Evolutionary conservation across 2,888 invertebrate genomes (phyloP).

Genomic region (Lithophane leautieri): DNA sequence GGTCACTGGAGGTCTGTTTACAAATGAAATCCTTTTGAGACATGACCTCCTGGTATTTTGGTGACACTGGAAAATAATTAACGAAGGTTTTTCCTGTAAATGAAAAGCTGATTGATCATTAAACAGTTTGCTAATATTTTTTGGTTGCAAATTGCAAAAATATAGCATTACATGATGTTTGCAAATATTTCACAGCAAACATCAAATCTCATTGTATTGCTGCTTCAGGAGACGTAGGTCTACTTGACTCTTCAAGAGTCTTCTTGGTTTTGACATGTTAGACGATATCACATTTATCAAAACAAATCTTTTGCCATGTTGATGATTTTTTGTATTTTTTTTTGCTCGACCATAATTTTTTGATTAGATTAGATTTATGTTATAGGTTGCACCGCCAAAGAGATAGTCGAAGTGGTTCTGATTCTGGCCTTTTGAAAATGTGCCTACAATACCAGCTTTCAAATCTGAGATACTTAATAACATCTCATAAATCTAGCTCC

Average conservation of each 20-base stretch:
- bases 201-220: too few species aligned
- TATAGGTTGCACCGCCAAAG: neutral
- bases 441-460: neutral
- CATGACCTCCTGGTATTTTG: slow-evolving; percentile 44
- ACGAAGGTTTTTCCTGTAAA: neutral
- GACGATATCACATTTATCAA: too few species aligned
- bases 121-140: too few species aligned
- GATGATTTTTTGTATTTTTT: neutral
- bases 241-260: too few species aligned
- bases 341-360: neutral
- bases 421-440: neutral
- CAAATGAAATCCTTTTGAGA: slow-evolving; percentile 23
- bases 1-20: slow-evolving; percentile 37
- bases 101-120: neutral
- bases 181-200: neutral
- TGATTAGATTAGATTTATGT: neutral
- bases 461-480: neutral
- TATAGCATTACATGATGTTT: neutral
- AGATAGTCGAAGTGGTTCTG: neutral
- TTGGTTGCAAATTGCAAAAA: too few species aligned
- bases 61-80: neutral
- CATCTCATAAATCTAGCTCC: slow-evolving; percentile 16
- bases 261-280: too few species aligned
- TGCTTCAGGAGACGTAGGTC: too few species aligned
- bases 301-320: neutral